Percentiles rank a stretch among this genome's conserved stretches.
Conservation (phyloP, 2,113 vertebrate species). For the Ahaetulla prasina region DNA sequence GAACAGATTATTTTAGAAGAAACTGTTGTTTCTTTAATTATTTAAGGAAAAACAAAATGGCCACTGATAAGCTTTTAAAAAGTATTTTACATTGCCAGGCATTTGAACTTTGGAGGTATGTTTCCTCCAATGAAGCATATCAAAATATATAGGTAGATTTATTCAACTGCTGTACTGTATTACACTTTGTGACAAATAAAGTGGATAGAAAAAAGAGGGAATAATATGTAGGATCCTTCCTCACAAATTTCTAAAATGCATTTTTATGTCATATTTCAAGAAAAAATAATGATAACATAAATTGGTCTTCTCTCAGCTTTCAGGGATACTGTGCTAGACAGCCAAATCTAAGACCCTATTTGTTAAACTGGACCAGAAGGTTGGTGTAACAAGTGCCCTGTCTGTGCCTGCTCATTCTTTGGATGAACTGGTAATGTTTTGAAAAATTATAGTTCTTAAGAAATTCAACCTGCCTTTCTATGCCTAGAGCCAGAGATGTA, state of each 20-base stretch:
- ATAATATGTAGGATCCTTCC: background rate
- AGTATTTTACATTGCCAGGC: background rate
- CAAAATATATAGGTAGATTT: background rate
- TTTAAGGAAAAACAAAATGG: background rate
- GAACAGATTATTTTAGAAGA: background rate
- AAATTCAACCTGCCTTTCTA: background rate
- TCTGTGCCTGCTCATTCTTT: background rate
- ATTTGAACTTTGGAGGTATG: background rate
- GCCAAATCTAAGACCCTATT: background rate
- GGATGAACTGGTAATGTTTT: background rate
- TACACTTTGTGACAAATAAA: background rate
- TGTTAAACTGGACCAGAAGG: background rate
- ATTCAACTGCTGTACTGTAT: background rate
- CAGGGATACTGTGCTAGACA: background rate
- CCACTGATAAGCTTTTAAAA: background rate
- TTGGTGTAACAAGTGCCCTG: background rate
- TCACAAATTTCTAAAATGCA: background rate
- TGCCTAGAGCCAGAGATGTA: background rate
- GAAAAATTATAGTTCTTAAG: background rate
- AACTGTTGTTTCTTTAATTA: background rate
- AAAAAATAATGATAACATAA: background rate
- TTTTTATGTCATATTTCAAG: background rate
- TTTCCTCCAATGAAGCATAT: background rate
- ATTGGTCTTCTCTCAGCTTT: background rate
- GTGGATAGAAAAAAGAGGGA: background rate